Evolutionary conservation across 1,140 invertebrate genomes (phyloP).

Genomic region (Drosophila teissieri): DNA sequence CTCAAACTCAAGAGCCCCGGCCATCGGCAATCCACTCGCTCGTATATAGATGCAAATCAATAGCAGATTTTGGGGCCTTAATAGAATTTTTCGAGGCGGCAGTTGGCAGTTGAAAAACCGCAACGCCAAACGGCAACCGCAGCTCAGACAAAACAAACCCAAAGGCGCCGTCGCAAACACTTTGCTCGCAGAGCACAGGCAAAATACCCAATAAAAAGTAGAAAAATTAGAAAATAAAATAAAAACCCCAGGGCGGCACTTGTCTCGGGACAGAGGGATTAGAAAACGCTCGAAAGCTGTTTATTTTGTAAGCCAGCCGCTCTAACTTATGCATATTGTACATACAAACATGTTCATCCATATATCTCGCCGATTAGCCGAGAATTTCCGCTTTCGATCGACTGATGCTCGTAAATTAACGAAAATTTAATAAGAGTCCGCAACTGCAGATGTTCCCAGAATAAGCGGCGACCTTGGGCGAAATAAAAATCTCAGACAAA

Average conservation of each 20-base stretch:
- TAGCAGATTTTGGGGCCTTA: slow-evolving; percentile 72
- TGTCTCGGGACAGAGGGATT: slow-evolving; percentile 25
- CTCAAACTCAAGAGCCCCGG: slow-evolving; percentile 66
- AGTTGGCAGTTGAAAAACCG: slow-evolving; percentile 17
- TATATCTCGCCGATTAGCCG: slow-evolving; percentile 36
- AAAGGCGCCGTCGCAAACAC: slow-evolving; percentile 71
- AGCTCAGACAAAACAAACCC: slow-evolving; percentile 72
- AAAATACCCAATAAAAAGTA: not conserved
- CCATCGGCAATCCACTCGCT: slow-evolving; percentile 36
- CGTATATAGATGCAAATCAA: slow-evolving; percentile 77
- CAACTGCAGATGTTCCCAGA: slow-evolving; percentile 66
- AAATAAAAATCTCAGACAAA: slow-evolving; percentile 26
- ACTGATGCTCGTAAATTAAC: slow-evolving; percentile 59
- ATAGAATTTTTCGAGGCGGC: slow-evolving; percentile 57
- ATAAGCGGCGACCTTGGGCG: slow-evolving; percentile 48
- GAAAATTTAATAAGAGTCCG: slow-evolving; percentile 60
- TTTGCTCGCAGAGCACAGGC: slow-evolving; percentile 27
- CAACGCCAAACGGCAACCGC: slow-evolving; percentile 53
- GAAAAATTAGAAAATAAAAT: not conserved
- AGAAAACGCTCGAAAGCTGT: slow-evolving; percentile 3
- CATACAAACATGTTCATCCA: no score
- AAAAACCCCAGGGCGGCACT: slow-evolving; percentile 43
- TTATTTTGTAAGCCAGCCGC: slow-evolving; percentile 54
- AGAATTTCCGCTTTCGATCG: slow-evolving; percentile 66
- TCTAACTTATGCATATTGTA: slow-evolving; percentile 34